Percentiles rank a stretch among this genome's conserved stretches.
Conservation (phyloP, 1,140 invertebrate species). For the Drosophila albomicans region DNA sequence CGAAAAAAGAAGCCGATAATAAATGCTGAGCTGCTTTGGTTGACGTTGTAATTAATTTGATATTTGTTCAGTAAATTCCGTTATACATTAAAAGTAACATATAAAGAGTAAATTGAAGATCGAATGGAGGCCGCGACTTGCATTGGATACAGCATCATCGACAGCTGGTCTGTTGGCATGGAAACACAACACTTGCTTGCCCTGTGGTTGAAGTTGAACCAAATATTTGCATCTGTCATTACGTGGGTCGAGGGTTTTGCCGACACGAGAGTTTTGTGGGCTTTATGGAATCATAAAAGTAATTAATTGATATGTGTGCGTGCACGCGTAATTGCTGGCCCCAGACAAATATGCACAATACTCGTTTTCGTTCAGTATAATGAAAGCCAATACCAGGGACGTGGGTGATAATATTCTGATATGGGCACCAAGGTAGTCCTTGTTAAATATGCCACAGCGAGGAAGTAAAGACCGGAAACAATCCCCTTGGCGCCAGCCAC, state of each 20-base stretch:
- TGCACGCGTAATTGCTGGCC: slow-evolving; percentile 60
- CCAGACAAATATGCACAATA: slow-evolving; percentile 41
- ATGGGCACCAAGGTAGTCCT: not conserved
- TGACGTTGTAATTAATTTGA: slow-evolving; percentile 1
- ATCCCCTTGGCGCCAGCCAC: not conserved
- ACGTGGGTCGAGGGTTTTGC: slow-evolving; percentile 23
- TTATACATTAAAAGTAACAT: slow-evolving; percentile 4
- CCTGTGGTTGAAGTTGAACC: slow-evolving; percentile 32
- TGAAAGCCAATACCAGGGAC: slow-evolving; percentile 9
- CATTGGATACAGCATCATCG: slow-evolving; percentile 1
- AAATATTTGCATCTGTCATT: slow-evolving; percentile 72
- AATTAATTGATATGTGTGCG: slow-evolving; percentile 75
- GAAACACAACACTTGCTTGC: slow-evolving; percentile 13
- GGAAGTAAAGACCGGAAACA: not conserved
- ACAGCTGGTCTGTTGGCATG: slow-evolving; percentile 4
- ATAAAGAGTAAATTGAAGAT: not conserved
- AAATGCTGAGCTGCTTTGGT: not conserved
- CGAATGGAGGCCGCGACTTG: not conserved
- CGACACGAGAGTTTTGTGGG: slow-evolving; percentile 19
- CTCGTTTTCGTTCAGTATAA: slow-evolving; percentile 4
- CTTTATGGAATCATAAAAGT: slow-evolving; percentile 79
- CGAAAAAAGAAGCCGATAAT: too few species aligned
- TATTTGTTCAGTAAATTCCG: not conserved
- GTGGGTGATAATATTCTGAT: not conserved
- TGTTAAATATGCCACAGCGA: not conserved